Percentiles rank a stretch among this genome's conserved stretches.
Conservation (phyloP, 2,113 vertebrate genomes). For the Petrocephalus microphthalmus region DNA sequence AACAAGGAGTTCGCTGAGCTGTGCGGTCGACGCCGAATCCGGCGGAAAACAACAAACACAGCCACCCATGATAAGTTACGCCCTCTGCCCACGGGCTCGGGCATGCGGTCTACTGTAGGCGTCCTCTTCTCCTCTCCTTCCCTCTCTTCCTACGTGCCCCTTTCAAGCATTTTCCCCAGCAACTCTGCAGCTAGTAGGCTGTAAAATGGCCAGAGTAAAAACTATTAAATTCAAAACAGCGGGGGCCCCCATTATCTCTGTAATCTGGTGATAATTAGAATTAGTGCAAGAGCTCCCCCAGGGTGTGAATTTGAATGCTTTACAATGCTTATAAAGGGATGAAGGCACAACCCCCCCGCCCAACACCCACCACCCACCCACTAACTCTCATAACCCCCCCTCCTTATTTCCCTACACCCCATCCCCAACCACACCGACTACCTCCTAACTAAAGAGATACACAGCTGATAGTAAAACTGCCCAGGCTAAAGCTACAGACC, state of each 20-base stretch:
- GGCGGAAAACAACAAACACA: conserved; percentile 6
- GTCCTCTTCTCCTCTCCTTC: not conserved
- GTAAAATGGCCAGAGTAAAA: conserved; percentile 38
- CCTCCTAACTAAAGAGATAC: conserved; percentile 49
- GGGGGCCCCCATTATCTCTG: conserved; percentile 63
- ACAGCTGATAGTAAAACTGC: conserved; percentile 51
- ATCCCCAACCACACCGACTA: conserved; percentile 29
- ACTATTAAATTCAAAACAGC: conserved; percentile 52
- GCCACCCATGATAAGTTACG: conserved; percentile 19
- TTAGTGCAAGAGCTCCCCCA: conserved; percentile 56
- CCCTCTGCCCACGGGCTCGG: conserved; percentile 3
- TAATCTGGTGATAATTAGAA: conserved; percentile 67
- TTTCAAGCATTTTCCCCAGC: conserved; percentile 18
- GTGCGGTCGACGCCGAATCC: not conserved
- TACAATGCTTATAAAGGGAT: conserved; percentile 52
- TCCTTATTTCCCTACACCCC: conserved; percentile 30
- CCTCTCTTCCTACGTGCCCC: not conserved
- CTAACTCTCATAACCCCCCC: conserved; percentile 4
- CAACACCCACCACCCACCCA: not conserved
- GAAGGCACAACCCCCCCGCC: conserved; percentile 25
- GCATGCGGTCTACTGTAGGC: not conserved
- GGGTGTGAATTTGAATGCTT: conserved; percentile 52
- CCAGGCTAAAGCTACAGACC: conserved; percentile 36
- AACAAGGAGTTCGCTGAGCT: conserved; percentile 23
- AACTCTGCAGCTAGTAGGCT: conserved; percentile 22